Base-by-base conservation (phyloP, 2,797 vertebrate species). In the Enteromius anoplus region DNA sequence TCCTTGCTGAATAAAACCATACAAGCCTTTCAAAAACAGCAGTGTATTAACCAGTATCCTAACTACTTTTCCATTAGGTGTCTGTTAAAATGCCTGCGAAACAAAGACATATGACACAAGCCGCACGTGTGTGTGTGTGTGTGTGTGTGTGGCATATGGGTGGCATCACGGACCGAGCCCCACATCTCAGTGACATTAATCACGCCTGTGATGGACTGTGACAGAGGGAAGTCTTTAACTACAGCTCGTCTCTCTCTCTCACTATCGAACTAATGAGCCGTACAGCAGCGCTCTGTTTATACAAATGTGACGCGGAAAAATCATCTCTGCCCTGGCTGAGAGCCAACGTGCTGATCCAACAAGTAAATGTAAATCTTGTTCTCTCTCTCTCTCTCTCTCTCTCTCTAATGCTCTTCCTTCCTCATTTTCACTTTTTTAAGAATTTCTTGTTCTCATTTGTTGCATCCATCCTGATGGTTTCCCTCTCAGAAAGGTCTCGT, bases 161-260 rank as follows among this genome's bases (percentile, higher is more conserved):
- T 81, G 73, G 82, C 78, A 78, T 55, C 62, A 71, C 66, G 45
- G 69, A 40, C 66, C 40, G 55, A 62, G 66, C 71, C 64, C 82
- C 60, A 53, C 75, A 85, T 82, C 84, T 88, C 86, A 58, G 87
- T 87, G 91, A 90, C 85, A 91, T 93, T 91, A 91, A 91, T 90
- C 89, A 88, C 77, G 47, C 55, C 78, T 86, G 82, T 87, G 83
- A 85, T 75, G 85, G 76, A 75, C 79, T 87, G 66, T 87, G 83
- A 85, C 86, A 83, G 68, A 62, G 42, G 80, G 83, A 84, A 85
- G 85, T 85, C 72, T 88, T 85, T 86, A 86, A 88, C 80, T 66
- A 82, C 84, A 84, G 82, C 88, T 79, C 81, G 79, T 84, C 78
- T 81, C 75, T 71, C 83, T 72, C 81, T 80, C 78, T 87, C 76